These are phyloP conservation scores for Antechinus flavipes DNA, from an alignment of 2,113 vertebrate genomes.

Conservation along the genomic window DNA sequence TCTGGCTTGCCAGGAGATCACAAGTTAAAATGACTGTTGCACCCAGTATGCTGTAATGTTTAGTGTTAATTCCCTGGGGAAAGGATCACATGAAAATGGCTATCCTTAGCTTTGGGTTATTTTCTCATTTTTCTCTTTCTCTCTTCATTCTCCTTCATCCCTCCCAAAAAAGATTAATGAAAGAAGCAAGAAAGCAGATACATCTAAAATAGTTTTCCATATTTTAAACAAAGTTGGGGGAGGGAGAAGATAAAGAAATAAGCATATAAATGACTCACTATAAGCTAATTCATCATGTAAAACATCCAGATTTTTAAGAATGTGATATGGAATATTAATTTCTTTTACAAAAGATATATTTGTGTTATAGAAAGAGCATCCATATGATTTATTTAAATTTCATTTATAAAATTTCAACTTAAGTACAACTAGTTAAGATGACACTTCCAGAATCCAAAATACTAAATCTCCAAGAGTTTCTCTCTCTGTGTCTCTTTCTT, in stretches of 20 bases:
- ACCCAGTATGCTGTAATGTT: not conserved
- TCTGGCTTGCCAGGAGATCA: not conserved
- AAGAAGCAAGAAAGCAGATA: not conserved
- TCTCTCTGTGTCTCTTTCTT: no score
- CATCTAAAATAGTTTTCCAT: not conserved
- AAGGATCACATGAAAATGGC: not conserved
- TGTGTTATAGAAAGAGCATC: not conserved
- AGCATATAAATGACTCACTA: not conserved
- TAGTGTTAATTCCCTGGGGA: not conserved
- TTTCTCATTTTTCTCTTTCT: not conserved
- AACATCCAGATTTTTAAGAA: not conserved
- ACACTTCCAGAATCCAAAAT: not conserved
- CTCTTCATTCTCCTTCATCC: not conserved
- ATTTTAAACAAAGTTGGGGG: not conserved
- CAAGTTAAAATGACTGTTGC: not conserved
- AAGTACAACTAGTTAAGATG: not conserved
- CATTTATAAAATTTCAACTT: not conserved
- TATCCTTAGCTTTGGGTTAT: not conserved
- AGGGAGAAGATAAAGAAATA: not conserved
- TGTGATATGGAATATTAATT: not conserved
- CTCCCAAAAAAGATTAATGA: not conserved
- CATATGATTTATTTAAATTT: not conserved
- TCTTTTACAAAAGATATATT: not conserved
- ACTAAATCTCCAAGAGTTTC: not conserved
- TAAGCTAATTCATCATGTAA: not conserved